A percentile compares a stretch with the other conserved stretches of the same genome.
phyloP scores from a whole-genome alignment of 2,888 invertebrate species.

The Diabrotica balteata region DNA sequence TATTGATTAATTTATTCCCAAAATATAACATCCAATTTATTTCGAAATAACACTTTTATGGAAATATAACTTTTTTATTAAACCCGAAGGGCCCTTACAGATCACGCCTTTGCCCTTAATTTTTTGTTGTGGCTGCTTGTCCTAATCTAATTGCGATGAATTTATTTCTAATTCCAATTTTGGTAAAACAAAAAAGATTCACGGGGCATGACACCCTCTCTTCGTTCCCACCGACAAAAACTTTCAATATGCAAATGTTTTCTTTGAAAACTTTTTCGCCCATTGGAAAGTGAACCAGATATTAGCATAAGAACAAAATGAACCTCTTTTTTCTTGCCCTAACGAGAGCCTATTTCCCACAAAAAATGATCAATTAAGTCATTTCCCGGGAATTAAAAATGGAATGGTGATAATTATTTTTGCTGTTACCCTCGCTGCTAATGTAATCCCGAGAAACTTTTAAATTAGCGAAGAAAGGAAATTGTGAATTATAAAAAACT shows the following conservation, averaged over 20 bases:
- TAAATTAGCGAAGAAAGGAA: conserved; percentile 13
- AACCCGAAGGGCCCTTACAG: no score
- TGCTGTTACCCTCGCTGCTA: conserved; percentile 7
- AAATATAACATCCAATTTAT: not conserved
- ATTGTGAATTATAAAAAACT: conserved; percentile 40
- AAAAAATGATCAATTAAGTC: conserved; percentile 20
- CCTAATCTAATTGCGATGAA: not conserved
- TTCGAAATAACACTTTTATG: no score
- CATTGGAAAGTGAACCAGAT: conserved; percentile 17
- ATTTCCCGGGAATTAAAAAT: conserved; percentile 23
- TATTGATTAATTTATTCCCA: no score
- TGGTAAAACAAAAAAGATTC: conserved; percentile 16
- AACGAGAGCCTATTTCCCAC: conserved; percentile 4
- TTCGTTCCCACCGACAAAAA: conserved; percentile 17
- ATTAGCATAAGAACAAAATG: conserved; percentile 13
- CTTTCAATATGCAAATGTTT: conserved; percentile 21
- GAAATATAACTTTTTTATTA: no score
- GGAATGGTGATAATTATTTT: conserved; percentile 28
- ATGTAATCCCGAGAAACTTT: conserved; percentile 3
- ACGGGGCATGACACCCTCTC: conserved; percentile 10
- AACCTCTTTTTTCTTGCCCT: conserved; percentile 15
- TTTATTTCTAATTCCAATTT: conserved; percentile 8
- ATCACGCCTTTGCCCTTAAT: not conserved
- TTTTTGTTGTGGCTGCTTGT: not conserved
- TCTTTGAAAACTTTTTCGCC: conserved; percentile 18